These are phyloP conservation scores for Ctenochaetus hawaiiensis DNA, from an alignment of 2,797 vertebrate species.

Conservation along the genomic window DNA sequence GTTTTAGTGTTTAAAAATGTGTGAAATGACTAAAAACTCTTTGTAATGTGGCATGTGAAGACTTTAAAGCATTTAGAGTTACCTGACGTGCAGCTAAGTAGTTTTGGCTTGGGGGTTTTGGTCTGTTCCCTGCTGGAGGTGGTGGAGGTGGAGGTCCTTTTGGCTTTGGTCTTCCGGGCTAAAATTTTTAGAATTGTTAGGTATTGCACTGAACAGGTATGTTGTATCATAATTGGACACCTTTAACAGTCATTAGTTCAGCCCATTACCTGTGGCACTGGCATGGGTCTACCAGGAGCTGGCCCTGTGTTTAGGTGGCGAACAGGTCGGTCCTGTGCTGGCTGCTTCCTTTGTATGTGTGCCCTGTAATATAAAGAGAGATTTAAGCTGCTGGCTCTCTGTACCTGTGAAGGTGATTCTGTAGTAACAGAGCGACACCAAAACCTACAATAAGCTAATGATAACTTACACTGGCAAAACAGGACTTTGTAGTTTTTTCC, in stretches of 20 bases:
- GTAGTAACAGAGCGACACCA: neutral
- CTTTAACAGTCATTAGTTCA: neutral
- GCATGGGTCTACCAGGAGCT: constrained; percentile 15
- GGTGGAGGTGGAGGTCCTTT: constrained; percentile 78
- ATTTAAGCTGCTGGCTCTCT: neutral
- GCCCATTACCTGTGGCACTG: constrained; percentile 49
- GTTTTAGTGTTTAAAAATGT: neutral
- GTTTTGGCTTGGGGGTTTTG: constrained; percentile 52
- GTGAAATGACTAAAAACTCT: neutral
- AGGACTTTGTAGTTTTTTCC: constrained; percentile 67
- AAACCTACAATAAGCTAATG: neutral
- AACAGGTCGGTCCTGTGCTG: neutral
- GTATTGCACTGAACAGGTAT: neutral
- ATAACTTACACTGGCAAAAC: constrained; percentile 60
- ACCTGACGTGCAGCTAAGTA: constrained; percentile 80
- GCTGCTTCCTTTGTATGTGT: constrained; percentile 47
- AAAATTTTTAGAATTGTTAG: constrained; percentile 33
- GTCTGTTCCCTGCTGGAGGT: constrained; percentile 67
- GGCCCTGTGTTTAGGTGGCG: neutral
- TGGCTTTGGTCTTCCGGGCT: constrained; percentile 66
- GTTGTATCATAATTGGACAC: neutral
- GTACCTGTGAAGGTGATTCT: neutral
- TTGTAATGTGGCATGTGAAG: neutral
- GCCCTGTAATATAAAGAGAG: constrained; percentile 45
- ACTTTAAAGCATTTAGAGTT: constrained; percentile 4